Conservation (phyloP, 2,888 invertebrate genomes). For the Volucella inanis region DNA sequence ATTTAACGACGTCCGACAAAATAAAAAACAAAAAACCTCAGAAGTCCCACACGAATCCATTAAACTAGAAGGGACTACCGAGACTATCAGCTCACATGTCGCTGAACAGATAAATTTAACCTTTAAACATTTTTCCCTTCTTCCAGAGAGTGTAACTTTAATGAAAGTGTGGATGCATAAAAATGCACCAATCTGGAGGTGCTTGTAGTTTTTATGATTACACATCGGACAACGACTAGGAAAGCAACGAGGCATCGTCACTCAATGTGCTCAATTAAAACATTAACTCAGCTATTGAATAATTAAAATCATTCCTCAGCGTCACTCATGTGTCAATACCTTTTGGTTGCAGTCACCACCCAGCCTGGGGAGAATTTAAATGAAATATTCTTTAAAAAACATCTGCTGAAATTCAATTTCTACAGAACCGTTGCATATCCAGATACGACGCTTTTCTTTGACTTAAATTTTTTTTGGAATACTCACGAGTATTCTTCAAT, state of each 20-base stretch:
- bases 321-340: constrained; percentile 40
- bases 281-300: constrained; percentile 51
- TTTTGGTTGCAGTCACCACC: background rate
- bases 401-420: constrained; percentile 21
- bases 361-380: constrained; percentile 14
- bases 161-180: constrained; percentile 47
- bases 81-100: background rate
- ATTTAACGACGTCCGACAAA: constrained; percentile 7
- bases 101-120: constrained; percentile 31
- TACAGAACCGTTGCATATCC: constrained; percentile 18
- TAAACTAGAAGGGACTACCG: background rate
- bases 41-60: constrained; percentile 22
- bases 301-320: constrained; percentile 45
- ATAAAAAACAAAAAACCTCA: background rate
- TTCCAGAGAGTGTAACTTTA: constrained; percentile 2
- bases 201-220: background rate
- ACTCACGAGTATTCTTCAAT: constrained; percentile 23
- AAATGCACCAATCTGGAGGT: constrained; percentile 20
- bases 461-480: constrained; percentile 22
- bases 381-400: constrained; percentile 3
- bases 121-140: constrained; percentile 5
- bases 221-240: too few relatives aligned
- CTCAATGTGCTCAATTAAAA: constrained; percentile 49
- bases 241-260: constrained; percentile 15
- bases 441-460: background rate